Conservation (phyloP, 2,113 vertebrate genomes). For the Alligator mississippiensis region DNA sequence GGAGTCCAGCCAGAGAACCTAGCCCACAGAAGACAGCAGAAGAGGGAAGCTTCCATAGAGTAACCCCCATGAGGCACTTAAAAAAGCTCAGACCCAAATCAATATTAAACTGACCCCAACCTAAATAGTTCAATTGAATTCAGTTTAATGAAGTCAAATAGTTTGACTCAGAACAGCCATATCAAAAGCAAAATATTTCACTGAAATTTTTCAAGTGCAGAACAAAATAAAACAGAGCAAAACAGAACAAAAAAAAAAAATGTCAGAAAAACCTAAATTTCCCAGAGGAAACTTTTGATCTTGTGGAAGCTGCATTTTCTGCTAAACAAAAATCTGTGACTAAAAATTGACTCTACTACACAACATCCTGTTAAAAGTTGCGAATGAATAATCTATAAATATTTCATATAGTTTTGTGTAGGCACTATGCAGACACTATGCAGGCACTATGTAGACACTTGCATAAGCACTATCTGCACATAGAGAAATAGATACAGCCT, state of each 20-base stretch:
- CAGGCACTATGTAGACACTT: not conserved
- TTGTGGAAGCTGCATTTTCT: not conserved
- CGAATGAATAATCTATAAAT: too few relatives aligned
- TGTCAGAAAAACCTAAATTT: not conserved
- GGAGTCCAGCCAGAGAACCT: constrained; percentile 16
- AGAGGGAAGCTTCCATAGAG: not conserved
- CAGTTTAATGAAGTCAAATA: not conserved
- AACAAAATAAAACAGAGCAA: not conserved
- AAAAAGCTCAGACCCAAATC: not conserved
- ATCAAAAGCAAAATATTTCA: not conserved
- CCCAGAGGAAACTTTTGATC: not conserved
- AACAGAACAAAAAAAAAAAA: too few relatives aligned
- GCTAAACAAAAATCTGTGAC: not conserved
- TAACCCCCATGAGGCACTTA: not conserved
- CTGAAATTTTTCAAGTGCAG: not conserved
- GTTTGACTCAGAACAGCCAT: not conserved
- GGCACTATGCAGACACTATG: too few relatives aligned
- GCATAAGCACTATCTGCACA: not conserved
- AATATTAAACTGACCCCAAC: not conserved
- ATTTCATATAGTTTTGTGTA: not conserved
- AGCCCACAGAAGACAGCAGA: constrained; percentile 13
- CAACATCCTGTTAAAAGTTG: too few relatives aligned
- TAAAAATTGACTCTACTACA: too few relatives aligned
- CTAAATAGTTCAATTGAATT: not conserved
- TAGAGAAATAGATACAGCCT: not conserved